Percentiles rank a stretch among this genome's conserved stretches.
Evolutionary conservation across 2,113 vertebrate genomes (phyloP).

Genomic region (Engystomops pustulosus): DNA sequence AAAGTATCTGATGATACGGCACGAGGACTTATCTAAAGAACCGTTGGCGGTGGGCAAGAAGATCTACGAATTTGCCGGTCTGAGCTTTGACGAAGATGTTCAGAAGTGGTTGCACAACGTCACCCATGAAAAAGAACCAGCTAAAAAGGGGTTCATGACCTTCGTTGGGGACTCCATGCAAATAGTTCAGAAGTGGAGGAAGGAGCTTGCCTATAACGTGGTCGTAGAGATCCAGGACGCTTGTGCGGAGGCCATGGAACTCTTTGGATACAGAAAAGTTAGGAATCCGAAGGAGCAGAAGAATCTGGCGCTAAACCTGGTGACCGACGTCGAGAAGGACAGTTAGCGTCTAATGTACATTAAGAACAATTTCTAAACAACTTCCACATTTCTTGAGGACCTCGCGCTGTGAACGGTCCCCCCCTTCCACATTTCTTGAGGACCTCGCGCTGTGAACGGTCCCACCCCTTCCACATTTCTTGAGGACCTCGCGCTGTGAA

Average conservation of each 20-base stretch:
- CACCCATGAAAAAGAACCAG: slow-evolving; percentile 73
- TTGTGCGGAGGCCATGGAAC: slow-evolving; percentile 13
- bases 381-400: too few species aligned
- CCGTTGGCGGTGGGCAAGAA: slow-evolving; percentile 72
- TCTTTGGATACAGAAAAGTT: slow-evolving; percentile 30
- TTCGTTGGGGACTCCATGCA: slow-evolving; percentile 70
- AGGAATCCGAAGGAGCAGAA: not conserved
- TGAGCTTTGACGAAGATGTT: slow-evolving; percentile 77
- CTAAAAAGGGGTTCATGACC: slow-evolving; percentile 70
- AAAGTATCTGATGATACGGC: slow-evolving; percentile 87
- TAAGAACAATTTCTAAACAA: too few species aligned
- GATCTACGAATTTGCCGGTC: slow-evolving; percentile 81
- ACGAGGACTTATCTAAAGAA: slow-evolving; percentile 84
- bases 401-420: too few species aligned
- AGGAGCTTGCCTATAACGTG: not conserved
- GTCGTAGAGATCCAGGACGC: not conserved
- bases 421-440: too few species aligned
- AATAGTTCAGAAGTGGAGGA: slow-evolving; percentile 21
- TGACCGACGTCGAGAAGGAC: not conserved
- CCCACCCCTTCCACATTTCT: too few species aligned
- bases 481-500: too few species aligned
- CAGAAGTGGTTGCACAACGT: slow-evolving; percentile 82
- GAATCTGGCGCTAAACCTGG: not conserved
- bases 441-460: too few species aligned
- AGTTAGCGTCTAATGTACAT: not conserved